Evolutionary conservation across 2,888 invertebrate species (phyloP).

Genomic region (Psylliodes chrysocephalus): DNA sequence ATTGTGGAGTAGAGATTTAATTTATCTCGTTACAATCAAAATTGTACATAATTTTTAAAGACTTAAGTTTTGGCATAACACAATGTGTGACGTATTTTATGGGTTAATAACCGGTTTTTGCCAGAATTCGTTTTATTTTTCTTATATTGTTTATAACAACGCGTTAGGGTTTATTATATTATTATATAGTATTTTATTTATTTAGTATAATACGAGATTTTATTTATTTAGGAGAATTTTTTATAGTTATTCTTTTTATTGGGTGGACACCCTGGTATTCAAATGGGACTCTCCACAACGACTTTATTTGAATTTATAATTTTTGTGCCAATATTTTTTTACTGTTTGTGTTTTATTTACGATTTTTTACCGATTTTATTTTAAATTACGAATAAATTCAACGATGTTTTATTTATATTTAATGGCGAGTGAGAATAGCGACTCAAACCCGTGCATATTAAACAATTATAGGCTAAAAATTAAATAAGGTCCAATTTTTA

Average conservation of each 20-base stretch:
- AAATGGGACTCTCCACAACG: neutral
- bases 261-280: neutral
- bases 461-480: neutral
- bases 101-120: neutral
- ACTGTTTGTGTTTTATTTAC: too few species aligned
- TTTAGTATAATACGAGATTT: neutral
- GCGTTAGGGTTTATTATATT: constrained; percentile 10
- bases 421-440: neutral
- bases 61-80: neutral
- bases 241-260: neutral
- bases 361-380: neutral
- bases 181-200: constrained; percentile 9
- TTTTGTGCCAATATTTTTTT: neutral
- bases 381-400: neutral
- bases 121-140: neutral
- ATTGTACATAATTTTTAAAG: neutral
- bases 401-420: neutral
- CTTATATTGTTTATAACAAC: constrained; percentile 19
- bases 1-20: neutral
- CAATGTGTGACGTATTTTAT: constrained; percentile 9
- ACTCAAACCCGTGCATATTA: neutral
- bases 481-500: constrained; percentile 3
- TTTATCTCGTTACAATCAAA: neutral
- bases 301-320: neutral
- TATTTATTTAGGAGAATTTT: neutral